Conservation (phyloP, 2,888 invertebrate species). For the Orthosia gothica region DNA sequence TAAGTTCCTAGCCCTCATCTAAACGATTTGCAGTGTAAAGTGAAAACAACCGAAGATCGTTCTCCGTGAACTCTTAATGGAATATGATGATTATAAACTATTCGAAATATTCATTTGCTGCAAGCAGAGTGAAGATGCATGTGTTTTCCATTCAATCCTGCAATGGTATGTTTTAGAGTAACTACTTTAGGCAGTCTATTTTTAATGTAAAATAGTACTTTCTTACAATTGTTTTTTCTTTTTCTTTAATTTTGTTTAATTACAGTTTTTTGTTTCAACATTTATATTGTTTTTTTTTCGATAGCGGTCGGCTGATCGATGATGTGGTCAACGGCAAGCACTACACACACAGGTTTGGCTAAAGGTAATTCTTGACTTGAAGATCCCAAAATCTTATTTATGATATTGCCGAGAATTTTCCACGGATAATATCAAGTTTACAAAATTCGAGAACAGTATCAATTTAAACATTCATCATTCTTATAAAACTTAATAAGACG, state of each 20-base stretch:
- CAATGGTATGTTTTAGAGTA: neutral
- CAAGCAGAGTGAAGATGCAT: neutral
- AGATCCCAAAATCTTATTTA: conserved; percentile 18
- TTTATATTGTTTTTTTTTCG: too few species aligned
- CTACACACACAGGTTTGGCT: too few species aligned
- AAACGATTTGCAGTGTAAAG: neutral
- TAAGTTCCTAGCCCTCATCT: neutral
- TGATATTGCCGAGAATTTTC: conserved; percentile 26
- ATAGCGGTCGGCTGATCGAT: too few species aligned
- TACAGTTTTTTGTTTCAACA: too few species aligned
- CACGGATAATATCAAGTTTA: conserved; percentile 37
- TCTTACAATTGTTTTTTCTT: too few species aligned
- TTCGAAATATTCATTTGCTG: conserved; percentile 1
- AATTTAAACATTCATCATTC: conserved; percentile 35
- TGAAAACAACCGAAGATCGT: neutral
- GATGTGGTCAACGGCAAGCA: too few species aligned
- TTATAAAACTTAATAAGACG: conserved; percentile 31
- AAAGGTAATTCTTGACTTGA: too few species aligned
- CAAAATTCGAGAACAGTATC: conserved; percentile 36
- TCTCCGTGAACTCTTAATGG: neutral
- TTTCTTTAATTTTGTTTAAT: too few species aligned
- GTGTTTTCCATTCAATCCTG: neutral
- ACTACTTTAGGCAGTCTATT: too few species aligned
- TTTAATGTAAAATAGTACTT: too few species aligned
- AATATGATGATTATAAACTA: conserved; percentile 18